phyloP scores from a whole-genome alignment of 2,797 vertebrate genomes.

The Masticophis lateralis region DNA sequence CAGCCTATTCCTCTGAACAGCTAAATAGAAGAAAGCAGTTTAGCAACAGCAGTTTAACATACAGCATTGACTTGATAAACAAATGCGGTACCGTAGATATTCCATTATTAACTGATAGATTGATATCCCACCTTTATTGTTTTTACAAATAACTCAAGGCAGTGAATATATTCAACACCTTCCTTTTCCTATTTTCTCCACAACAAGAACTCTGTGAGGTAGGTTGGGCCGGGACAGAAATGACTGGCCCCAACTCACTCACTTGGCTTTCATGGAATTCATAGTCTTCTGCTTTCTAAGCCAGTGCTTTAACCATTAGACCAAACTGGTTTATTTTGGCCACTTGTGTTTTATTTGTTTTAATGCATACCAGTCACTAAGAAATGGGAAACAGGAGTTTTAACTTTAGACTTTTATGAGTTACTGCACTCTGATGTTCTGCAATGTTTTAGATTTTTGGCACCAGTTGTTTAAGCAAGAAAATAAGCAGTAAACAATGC shows the following conservation, averaged over 20 bases:
- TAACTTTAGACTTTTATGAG: background rate
- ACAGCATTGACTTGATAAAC: background rate
- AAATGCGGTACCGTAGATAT: background rate
- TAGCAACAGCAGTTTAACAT: background rate
- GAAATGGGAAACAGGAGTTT: background rate
- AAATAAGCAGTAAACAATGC: conserved; percentile 48
- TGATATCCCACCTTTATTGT: too few relatives aligned
- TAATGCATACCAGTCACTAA: background rate
- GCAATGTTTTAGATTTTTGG: background rate
- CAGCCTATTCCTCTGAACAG: background rate
- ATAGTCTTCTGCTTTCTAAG: background rate
- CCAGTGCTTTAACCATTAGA: background rate
- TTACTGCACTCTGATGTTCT: background rate
- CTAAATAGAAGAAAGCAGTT: background rate
- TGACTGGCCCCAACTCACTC: background rate
- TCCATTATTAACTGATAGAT: background rate
- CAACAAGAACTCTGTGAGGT: background rate
- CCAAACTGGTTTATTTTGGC: background rate
- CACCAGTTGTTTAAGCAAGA: conserved; percentile 40
- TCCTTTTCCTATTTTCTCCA: background rate
- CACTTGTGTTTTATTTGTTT: background rate
- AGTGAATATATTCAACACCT: background rate
- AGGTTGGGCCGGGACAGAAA: background rate
- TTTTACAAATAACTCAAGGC: too few relatives aligned
- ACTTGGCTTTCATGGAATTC: background rate